These are phyloP conservation scores for Cyanoramphus novaezelandiae DNA, from an alignment of 2,113 vertebrate species.

Conservation along the genomic window DNA sequence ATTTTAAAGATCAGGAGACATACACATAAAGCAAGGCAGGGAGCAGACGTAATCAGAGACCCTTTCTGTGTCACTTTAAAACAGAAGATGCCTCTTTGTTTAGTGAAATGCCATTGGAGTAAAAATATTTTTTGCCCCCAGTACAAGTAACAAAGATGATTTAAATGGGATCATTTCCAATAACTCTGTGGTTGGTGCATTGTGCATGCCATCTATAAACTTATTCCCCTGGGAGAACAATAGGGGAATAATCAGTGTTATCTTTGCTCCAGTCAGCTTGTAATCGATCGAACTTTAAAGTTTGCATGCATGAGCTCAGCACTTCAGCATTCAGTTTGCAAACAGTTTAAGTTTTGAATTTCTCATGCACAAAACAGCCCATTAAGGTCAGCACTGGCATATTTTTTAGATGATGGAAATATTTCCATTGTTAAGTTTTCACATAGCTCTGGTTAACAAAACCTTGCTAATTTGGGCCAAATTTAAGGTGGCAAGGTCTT, in stretches of 20 bases:
- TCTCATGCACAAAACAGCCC: background rate
- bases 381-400: background rate
- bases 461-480: background rate
- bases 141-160: background rate
- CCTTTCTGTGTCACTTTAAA: background rate
- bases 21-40: background rate
- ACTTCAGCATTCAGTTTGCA: slow-evolving; percentile 11
- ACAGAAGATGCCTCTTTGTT: background rate
- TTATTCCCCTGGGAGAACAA: background rate
- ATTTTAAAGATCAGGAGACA: background rate
- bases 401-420: slow-evolving; percentile 14
- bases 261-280: slow-evolving; percentile 6
- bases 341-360: slow-evolving; percentile 38
- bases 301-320: slow-evolving; percentile 24
- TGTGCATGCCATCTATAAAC: background rate
- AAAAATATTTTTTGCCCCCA: background rate
- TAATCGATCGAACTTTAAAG: background rate
- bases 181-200: background rate
- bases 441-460: background rate
- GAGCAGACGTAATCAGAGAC: background rate
- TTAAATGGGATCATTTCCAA: background rate
- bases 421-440: slow-evolving; percentile 30
- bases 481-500: background rate
- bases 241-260: slow-evolving; percentile 7
- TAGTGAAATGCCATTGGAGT: background rate